Evolutionary conservation across 2,113 vertebrate species (phyloP).

Genomic region (Mandrillus leucophaeus): DNA sequence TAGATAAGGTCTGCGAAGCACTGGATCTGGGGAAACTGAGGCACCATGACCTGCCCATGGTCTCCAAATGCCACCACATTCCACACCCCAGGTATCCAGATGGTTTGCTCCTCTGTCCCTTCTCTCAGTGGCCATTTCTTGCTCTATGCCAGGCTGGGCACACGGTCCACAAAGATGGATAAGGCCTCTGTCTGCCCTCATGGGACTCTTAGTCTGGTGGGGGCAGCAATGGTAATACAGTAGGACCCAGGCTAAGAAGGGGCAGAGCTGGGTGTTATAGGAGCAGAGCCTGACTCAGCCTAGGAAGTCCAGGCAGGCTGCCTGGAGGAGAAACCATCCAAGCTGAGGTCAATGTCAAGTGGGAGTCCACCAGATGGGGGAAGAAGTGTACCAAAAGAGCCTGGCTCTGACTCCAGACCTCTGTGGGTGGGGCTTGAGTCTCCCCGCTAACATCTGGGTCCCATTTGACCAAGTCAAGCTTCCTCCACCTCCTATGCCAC

Average conservation of each 20-base stretch:
- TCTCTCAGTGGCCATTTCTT: neutral
- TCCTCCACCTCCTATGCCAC: fast-evolving
- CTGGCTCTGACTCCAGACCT: neutral
- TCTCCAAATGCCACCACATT: neutral
- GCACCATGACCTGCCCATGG: neutral
- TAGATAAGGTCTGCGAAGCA: neutral
- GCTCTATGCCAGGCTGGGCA: neutral
- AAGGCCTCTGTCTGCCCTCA: neutral
- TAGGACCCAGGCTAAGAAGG: neutral
- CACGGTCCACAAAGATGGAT: neutral
- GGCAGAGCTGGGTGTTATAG: neutral
- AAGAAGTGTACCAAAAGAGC: neutral
- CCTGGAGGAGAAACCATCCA: neutral
- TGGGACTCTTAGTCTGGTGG: neutral
- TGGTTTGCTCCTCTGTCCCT: neutral
- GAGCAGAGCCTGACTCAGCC: no score
- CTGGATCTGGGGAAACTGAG: neutral
- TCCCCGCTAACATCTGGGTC: neutral
- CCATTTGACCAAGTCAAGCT: neutral
- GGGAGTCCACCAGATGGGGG: neutral
- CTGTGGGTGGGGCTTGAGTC: neutral
- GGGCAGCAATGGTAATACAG: fast-evolving
- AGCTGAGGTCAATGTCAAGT: no score
- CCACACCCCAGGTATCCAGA: neutral
- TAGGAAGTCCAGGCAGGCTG: neutral